Percentiles rank a stretch among this genome's conserved stretches.
Evolutionary conservation across 1,140 invertebrate species (phyloP).

Genomic region (Brachionus paranguensis): DNA sequence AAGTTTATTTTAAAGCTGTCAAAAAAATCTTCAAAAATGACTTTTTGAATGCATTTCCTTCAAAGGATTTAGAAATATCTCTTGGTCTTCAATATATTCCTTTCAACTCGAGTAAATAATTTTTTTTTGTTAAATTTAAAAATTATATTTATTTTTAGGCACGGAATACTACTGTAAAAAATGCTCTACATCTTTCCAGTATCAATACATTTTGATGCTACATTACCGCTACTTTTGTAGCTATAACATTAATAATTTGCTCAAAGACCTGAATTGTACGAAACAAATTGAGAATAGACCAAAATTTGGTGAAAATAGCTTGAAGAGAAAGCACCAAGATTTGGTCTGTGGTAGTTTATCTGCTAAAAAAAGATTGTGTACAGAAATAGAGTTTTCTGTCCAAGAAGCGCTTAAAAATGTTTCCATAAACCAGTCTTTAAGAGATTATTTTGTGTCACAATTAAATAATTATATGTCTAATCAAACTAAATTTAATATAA

Average conservation of each 20-base stretch:
- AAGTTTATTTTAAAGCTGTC: conserved; percentile 28
- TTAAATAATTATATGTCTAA: background rate
- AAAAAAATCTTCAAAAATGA: background rate
- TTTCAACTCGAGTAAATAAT: background rate
- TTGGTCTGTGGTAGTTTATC: background rate
- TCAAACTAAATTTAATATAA: background rate
- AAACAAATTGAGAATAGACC: background rate
- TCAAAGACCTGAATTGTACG: background rate
- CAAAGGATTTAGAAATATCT: conserved; percentile 37
- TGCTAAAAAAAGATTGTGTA: background rate
- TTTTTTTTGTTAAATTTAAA: background rate
- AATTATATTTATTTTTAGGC: background rate
- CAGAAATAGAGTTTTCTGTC: background rate
- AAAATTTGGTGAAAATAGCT: background rate
- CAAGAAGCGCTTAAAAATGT: background rate
- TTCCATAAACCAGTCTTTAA: background rate
- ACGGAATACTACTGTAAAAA: conserved; percentile 7
- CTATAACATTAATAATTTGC: background rate
- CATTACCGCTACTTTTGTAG: conserved; percentile 30
- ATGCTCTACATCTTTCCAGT: background rate
- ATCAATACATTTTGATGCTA: conserved; percentile 23
- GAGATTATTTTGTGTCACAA: background rate
- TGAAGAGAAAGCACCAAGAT: background rate
- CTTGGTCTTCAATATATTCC: conserved; percentile 31
- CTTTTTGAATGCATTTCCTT: conserved; percentile 13